Evolutionary conservation across 1,140 invertebrate species (phyloP).

Genomic region (Lepidotrigona ventralis): DNA sequence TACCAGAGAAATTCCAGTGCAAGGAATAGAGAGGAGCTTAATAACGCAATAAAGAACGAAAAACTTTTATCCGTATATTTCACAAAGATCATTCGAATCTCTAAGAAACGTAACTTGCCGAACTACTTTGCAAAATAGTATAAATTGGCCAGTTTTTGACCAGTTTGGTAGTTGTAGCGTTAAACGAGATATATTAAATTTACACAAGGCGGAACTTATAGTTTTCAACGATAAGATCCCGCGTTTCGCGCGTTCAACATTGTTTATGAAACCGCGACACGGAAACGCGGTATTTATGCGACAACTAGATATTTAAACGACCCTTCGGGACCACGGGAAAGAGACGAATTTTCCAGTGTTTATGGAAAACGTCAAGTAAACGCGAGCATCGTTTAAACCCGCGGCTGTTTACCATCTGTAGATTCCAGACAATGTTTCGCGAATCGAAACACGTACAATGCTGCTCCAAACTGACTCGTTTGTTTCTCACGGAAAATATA

Average conservation of each 20-base stretch:
- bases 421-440: background rate
- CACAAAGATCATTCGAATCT: no score
- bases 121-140: no score
- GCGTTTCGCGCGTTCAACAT: background rate
- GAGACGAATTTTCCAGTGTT: background rate
- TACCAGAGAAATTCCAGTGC: no score
- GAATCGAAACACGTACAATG: background rate
- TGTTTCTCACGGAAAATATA: background rate
- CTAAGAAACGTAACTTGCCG: no score
- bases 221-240: slow-evolving; percentile 2
- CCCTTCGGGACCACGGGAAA: no score
- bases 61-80: no score
- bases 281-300: background rate
- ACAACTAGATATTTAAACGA: slow-evolving; percentile 1
- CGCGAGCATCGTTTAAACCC: background rate
- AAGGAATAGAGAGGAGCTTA: no score
- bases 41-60: no score
- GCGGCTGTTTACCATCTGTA: background rate
- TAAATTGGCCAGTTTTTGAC: no score
- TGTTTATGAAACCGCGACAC: background rate
- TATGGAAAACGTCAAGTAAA: background rate
- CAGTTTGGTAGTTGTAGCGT: background rate
- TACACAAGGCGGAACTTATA: background rate
- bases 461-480: background rate
- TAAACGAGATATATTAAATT: slow-evolving; percentile 3